Conservation (phyloP, 2,888 invertebrate species). For the Caenorhabditis wallacei region DNA sequence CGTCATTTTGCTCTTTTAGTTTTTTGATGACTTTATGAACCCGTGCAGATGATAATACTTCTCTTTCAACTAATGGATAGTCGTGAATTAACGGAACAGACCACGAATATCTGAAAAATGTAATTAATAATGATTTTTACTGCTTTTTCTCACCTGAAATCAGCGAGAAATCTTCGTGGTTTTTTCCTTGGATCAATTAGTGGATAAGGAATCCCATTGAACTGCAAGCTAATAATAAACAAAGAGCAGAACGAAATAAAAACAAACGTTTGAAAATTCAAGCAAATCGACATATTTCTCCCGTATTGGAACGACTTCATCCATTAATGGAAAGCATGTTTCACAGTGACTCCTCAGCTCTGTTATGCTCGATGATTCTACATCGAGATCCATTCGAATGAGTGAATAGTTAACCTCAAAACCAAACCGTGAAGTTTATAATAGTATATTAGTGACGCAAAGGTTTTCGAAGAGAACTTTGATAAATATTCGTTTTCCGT, state of each 20-base stretch:
- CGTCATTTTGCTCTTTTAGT: slow-evolving; percentile 7
- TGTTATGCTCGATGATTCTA: slow-evolving; percentile 18
- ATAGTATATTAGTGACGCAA: neutral
- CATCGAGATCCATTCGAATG: slow-evolving; percentile 32
- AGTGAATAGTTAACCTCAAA: neutral
- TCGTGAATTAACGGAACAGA: slow-evolving; percentile 73
- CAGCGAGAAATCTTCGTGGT: slow-evolving; percentile 69
- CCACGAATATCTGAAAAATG: slow-evolving; percentile 61
- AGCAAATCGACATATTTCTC: slow-evolving; percentile 72
- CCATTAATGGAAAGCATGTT: slow-evolving; percentile 62
- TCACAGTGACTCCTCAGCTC: slow-evolving; percentile 57
- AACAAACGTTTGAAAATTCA: slow-evolving; percentile 67
- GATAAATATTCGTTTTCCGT: slow-evolving; percentile 3
- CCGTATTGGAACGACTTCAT: slow-evolving; percentile 9
- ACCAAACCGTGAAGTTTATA: neutral
- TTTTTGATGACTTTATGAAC: slow-evolving; percentile 31
- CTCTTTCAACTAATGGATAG: slow-evolving; percentile 72
- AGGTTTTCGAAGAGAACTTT: slow-evolving; percentile 4
- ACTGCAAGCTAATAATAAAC: slow-evolving; percentile 47
- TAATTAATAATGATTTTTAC: neutral
- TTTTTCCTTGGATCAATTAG: slow-evolving; percentile 34
- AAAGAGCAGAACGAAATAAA: neutral
- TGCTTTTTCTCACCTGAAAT: slow-evolving; percentile 57
- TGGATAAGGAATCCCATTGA: slow-evolving; percentile 67
- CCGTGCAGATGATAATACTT: slow-evolving; percentile 70